Evolutionary conservation across 1,140 invertebrate genomes (phyloP).

Genomic region (Ylistrum balloti): DNA sequence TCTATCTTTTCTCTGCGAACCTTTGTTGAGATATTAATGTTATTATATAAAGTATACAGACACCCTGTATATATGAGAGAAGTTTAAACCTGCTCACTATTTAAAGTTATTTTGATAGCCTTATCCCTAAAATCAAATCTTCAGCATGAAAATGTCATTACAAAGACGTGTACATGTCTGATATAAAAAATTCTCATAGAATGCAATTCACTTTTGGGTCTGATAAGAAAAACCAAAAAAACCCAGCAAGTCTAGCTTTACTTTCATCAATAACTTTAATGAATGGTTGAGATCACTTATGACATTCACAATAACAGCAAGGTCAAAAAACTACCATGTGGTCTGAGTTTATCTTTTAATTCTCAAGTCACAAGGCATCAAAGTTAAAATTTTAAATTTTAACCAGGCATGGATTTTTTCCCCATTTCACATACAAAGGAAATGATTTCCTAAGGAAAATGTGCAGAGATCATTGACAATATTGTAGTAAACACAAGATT

Average conservation of each 20-base stretch:
- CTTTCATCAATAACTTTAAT: not conserved
- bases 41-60: conserved; percentile 6
- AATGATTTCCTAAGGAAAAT: no score
- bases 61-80: not conserved
- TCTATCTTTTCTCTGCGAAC: not conserved
- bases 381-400: not conserved
- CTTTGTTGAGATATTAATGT: conserved; percentile 12
- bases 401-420: not conserved
- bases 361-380: not conserved
- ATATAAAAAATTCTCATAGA: not conserved
- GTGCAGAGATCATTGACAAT: not conserved
- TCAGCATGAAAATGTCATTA: conserved; percentile 34
- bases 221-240: not conserved
- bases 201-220: not conserved
- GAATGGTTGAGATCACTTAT: not conserved
- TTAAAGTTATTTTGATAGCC: conserved; percentile 1
- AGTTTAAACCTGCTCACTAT: not conserved
- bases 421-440: not conserved
- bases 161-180: not conserved
- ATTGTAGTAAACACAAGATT: not conserved
- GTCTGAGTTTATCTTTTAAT: not conserved
- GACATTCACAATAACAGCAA: not conserved
- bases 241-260: not conserved
- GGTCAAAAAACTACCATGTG: not conserved
- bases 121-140: conserved; percentile 18